Evolutionary conservation across 2,888 invertebrate species (phyloP), one percentile per base, ranked within the genome.

Genomic region (Thereva nobilitata): DNA sequence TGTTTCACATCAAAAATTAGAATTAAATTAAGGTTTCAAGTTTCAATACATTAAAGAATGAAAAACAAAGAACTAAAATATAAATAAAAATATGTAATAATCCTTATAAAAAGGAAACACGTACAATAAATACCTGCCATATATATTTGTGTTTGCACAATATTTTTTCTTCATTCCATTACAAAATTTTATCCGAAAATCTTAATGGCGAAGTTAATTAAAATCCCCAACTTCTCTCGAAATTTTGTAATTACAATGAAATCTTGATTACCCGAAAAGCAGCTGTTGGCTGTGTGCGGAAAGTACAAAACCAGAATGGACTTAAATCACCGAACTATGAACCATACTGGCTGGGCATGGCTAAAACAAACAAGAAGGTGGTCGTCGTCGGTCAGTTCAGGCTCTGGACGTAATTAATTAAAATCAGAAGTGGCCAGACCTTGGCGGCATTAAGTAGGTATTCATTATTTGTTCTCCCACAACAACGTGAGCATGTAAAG

Each of bases 201-300:
- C 56, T 59, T 59, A 59, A 59, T 59, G 45, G 47, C 57, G 10
- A 47, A 59, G 47, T 41, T 59, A 59, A 59, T 59, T 59, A 59
- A 42, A 59, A 47, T 37, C 57, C 47, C 23, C 23, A 4, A 45
- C 37, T 38, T 47, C 41, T 10, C 37, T 34, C 38, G 57, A 59
- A 59, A 59, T 59, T 47, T 59, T 59, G 45, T 59, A 59, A 59
- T 59, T 59, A 59, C 57, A 59, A 47, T 59, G 5, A 59, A 59
- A 59, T 59, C 57, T 59, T 59, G 57, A 59, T 59, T 59, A 44
- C 56, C 2, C 23, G 34, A 44, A 55, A 55, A 23, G 23, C 23
- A 23, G 23, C 23, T 23, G 23, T 23, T 23, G 23, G 12, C 55
- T 47, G 47, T 5, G 12, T 47, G 7, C 12, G 47, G 47, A 10